Conservation (phyloP, 1,140 invertebrate species). For the Listronotus bonariensis region DNA sequence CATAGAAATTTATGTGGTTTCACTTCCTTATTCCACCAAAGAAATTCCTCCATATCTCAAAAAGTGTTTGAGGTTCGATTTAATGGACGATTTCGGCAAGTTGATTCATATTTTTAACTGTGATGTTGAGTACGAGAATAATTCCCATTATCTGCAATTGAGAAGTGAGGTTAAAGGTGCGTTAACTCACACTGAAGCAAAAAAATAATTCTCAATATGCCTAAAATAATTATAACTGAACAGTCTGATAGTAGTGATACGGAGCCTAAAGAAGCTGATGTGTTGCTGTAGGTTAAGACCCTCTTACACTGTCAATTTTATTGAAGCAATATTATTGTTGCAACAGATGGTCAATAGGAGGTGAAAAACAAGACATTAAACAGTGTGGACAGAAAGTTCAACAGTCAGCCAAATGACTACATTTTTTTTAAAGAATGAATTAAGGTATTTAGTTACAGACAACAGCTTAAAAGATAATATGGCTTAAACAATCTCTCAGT, state of each 20-base stretch:
- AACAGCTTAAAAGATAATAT: too few species aligned
- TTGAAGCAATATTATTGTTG: background rate
- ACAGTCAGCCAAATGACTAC: too few species aligned
- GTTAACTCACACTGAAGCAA: conserved; percentile 29
- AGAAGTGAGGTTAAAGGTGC: conserved; percentile 26
- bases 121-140: conserved; percentile 20
- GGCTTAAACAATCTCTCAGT: too few species aligned
- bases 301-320: too few species aligned
- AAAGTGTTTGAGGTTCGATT: conserved; percentile 29
- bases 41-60: conserved; percentile 35
- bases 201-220: conserved; percentile 34
- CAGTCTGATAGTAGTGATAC: conserved; percentile 31
- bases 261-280: conserved; percentile 37
- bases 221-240: conserved; percentile 42
- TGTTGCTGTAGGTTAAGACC: conserved; percentile 35
- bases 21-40: conserved; percentile 38
- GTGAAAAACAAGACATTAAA: too few species aligned
- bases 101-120: conserved; percentile 35
- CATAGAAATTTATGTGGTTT: conserved; percentile 26
- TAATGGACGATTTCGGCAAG: conserved; percentile 40
- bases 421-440: too few species aligned
- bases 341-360: too few species aligned
- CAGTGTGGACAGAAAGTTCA: too few species aligned
- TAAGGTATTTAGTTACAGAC: too few species aligned
- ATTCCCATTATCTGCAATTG: conserved; percentile 29